A percentile compares a stretch with the other conserved stretches of the same genome.
phyloP scores from a whole-genome alignment of 2,797 vertebrate genomes.

The Halcyon chelicuti region DNA sequence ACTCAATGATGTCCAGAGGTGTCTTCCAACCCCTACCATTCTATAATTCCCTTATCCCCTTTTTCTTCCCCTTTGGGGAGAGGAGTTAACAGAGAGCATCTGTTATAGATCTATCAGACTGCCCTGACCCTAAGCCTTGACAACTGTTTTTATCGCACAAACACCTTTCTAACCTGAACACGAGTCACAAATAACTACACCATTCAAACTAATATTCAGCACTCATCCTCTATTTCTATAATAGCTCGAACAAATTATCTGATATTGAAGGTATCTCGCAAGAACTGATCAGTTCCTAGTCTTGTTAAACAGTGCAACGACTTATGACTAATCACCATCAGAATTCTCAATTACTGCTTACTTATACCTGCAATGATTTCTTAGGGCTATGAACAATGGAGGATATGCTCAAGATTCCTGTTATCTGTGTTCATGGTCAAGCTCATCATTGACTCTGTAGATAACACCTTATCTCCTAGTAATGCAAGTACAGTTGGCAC shows the following conservation, averaged over 20 bases:
- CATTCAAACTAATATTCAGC: neutral
- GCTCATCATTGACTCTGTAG: neutral
- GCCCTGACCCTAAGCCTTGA: too few relatives aligned
- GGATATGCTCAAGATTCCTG: neutral
- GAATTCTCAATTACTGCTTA: neutral
- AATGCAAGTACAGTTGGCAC: neutral
- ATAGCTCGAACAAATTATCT: neutral
- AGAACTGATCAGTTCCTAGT: neutral
- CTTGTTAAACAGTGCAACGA: neutral
- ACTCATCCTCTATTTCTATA: neutral
- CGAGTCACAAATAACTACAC: neutral
- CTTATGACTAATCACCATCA: neutral
- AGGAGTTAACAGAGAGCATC: too few relatives aligned
- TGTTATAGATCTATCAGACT: too few relatives aligned
- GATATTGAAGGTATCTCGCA: neutral
- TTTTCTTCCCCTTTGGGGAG: too few relatives aligned
- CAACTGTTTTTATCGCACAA: neutral
- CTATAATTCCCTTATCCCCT: too few relatives aligned
- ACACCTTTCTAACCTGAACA: neutral
- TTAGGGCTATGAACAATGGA: neutral
- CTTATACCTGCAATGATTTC: neutral
- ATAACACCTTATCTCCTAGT: neutral
- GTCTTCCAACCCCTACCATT: too few relatives aligned
- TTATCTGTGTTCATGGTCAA: neutral
- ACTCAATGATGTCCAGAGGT: too few relatives aligned